Evolutionary conservation across 2,888 invertebrate species (phyloP), one percentile per base, ranked within the genome.

Genomic region (Muscina levida): DNA sequence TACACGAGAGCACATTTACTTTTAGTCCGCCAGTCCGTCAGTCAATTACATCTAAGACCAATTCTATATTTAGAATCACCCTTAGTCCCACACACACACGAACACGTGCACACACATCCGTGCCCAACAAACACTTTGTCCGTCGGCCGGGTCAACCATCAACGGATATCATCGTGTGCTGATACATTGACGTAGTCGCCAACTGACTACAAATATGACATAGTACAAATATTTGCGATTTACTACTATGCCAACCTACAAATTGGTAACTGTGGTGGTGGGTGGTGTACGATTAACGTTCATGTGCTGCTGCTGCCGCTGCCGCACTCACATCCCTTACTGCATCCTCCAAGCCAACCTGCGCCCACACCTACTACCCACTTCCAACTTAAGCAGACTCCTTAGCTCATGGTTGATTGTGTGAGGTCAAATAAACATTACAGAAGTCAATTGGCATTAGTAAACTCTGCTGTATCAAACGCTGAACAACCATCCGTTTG

Each of bases 11-110:
- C 31, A 31, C 31, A 31, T 31, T 31, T 31, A 31, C 31, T 5
- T 31, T 39, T 37, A 51, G 19, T 22, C 22, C 31, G 71, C 22
- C 59, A 42, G 17, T 44, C 19, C 53, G 11, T 53, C 17, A 56
- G 26, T n/a, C 62, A 72, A 42, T 57, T 76, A 72, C 42, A 76
- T 53, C 19, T 62, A 68, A 68, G 56, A 72, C 51, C 37, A 77
- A 66, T 73, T 81, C 77, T 77, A 81, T 71, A 74, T 71, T 74
- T 74, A 77, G 74, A 81, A 77, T 72, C 67, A 72, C 74, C 77
- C 77, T 71, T 74, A 72, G 42, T 37, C 59, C 26, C 15, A 57
- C n/a, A 15, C 26, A 26, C 8, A 1, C 19, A 22, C 51, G 5
- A 19, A 51, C 51, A n/a, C n/a, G n/a, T n/a, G n/a, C n/a, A n/a